These are phyloP conservation scores for Myoxocephalus aenaeus DNA, from an alignment of 2,797 vertebrate species.

Conservation along the genomic window DNA sequence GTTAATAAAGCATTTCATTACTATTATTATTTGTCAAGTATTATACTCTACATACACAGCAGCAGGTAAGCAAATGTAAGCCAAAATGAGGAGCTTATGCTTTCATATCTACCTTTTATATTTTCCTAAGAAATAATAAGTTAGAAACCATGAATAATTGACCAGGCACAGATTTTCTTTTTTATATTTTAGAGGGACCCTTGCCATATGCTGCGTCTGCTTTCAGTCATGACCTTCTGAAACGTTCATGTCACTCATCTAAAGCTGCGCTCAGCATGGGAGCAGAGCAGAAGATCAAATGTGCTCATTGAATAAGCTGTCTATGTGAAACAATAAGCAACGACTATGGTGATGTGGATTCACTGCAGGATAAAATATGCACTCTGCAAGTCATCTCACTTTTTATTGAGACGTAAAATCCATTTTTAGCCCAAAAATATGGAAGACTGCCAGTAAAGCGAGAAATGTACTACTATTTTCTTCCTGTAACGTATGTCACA, in stretches of 20 bases:
- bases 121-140: slow-evolving; percentile 15
- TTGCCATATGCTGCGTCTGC: slow-evolving; percentile 38
- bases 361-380: background rate
- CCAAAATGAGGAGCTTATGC: background rate
- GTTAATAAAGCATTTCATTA: background rate
- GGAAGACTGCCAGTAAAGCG: background rate
- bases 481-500: background rate
- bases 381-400: background rate
- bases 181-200: slow-evolving; percentile 10
- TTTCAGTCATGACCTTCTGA: slow-evolving; percentile 43
- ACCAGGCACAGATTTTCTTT: slow-evolving; percentile 21
- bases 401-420: background rate
- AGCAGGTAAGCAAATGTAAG: background rate
- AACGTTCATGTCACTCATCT: slow-evolving; percentile 33
- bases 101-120: background rate
- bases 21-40: background rate
- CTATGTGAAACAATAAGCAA: slow-evolving; percentile 5
- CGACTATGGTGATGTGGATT: background rate
- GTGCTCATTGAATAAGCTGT: background rate
- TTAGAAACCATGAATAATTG: slow-evolving; percentile 49
- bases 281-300: slow-evolving; percentile 5
- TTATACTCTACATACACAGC: background rate
- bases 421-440: background rate
- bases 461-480: background rate
- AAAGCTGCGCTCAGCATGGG: slow-evolving; percentile 20